phyloP scores from a whole-genome alignment of 2,113 vertebrate genomes.

The Benitochromis conjunctus region DNA sequence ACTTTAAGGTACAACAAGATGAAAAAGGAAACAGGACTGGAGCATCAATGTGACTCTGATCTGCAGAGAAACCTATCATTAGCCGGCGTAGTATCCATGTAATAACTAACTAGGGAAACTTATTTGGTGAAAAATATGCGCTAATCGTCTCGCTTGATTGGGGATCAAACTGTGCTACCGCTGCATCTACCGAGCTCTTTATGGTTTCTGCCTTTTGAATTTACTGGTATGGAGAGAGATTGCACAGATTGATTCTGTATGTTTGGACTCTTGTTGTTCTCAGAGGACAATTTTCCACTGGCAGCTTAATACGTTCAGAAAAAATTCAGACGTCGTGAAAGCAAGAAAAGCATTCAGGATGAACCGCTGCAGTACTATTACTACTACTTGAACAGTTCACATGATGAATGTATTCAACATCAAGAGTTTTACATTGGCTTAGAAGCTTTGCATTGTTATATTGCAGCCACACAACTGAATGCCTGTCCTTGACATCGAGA shows the following conservation, averaged over 20 bases:
- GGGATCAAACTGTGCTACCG: not conserved
- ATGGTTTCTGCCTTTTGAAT: not conserved
- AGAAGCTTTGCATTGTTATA: not conserved
- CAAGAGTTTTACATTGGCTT: not conserved
- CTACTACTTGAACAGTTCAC: not conserved
- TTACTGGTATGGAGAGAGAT: not conserved
- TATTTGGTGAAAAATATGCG: not conserved
- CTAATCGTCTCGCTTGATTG: not conserved
- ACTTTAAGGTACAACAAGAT: slow-evolving; percentile 19
- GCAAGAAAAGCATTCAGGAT: not conserved
- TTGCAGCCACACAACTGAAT: not conserved
- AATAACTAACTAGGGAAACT: not conserved
- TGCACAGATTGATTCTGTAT: not conserved
- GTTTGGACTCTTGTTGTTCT: not conserved
- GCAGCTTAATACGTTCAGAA: not conserved
- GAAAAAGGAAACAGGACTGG: not conserved
- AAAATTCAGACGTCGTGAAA: not conserved
- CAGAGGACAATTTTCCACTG: not conserved
- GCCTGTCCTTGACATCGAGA: not conserved
- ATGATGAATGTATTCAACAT: not conserved
- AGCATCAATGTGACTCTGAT: not conserved
- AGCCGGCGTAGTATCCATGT: not conserved
- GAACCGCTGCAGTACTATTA: not conserved
- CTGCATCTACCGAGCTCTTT: not conserved
- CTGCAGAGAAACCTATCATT: not conserved